Conservation (phyloP, 2,888 invertebrate genomes). For the Nephrotoma flavescens region DNA sequence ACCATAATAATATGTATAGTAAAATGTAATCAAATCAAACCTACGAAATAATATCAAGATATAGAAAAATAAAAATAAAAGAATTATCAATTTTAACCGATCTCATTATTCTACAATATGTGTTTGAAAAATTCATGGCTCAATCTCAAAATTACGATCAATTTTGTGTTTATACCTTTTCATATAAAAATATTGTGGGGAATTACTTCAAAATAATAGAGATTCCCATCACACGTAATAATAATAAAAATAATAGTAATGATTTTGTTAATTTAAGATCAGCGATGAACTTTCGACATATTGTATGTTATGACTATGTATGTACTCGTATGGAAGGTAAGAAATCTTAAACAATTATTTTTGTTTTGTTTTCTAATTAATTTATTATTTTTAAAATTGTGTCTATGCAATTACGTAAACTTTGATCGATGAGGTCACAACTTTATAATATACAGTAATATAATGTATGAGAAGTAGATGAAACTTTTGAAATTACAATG, state of each 20-base stretch:
- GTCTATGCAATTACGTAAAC: neutral
- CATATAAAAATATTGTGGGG: neutral
- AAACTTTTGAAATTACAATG: neutral
- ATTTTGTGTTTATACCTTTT: neutral
- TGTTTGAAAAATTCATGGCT: neutral
- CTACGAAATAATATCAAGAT: neutral
- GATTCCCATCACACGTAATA: neutral
- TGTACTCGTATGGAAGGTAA: too few relatives aligned
- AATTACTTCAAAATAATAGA: neutral
- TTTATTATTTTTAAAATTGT: neutral
- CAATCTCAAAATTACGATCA: neutral
- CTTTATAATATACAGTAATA: neutral
- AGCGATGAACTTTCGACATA: neutral
- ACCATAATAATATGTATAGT: neutral
- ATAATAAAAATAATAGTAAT: neutral
- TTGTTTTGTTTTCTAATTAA: neutral
- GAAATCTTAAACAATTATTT: neutral
- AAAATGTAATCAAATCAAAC: neutral
- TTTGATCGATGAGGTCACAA: neutral
- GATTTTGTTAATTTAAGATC: neutral
- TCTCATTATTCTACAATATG: neutral
- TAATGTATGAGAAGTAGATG: neutral
- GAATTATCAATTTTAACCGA: neutral
- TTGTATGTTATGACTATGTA: neutral
- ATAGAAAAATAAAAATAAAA: neutral